Base-by-base conservation (phyloP, 1,140 invertebrate genomes). In the Anastatus disparis region DNA sequence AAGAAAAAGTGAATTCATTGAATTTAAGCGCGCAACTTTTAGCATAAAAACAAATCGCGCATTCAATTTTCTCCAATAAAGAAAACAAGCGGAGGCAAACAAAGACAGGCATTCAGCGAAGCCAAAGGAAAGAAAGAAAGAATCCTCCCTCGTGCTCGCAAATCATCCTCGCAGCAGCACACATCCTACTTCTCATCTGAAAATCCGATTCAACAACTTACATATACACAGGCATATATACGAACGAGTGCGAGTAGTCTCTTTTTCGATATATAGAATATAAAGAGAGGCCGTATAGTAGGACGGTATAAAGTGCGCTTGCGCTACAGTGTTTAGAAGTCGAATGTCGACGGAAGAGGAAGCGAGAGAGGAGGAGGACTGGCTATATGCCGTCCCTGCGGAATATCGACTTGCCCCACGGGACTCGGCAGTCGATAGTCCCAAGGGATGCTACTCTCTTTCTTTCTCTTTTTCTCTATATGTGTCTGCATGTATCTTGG, bases 351-450 rank as follows among this genome's bases (percentile, higher is more conserved):
- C 77, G 76, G 24, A 78, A 74, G 73, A 76, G 77, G 71, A 50
- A 75, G 62, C 38, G 70, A 59, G 44, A 53, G 70, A 68, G 26
- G 69, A 75, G 76, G 56, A 56, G 75, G 40, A 69, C 66, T 74
- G 52, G 17, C 20, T 29, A 4, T 1, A 12, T 24, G 52, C 59
- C 66, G 78, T 85, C 82, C 81, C 84, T 79, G 78, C 76, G 82
- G 83, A 85, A 82, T 86, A 85, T 86, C 83, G 84, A 86, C 84
- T 83, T 77, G 82, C 82, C 84, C 82, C 84, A 78, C 83, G 83
- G 82, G 84, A 84, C 83, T 81, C 79, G 76, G 79, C 79, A 85
- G 83, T 84, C 84, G 82, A 85, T 85, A 85, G 83, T 84, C 84
- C 84, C 82, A 77, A 75, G 84, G 82, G 84, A 85, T 58, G 59